Evolutionary conservation across 1,140 invertebrate genomes (phyloP), one percentile per base, ranked within the genome.

Genomic region (Lethocerus indicus): DNA sequence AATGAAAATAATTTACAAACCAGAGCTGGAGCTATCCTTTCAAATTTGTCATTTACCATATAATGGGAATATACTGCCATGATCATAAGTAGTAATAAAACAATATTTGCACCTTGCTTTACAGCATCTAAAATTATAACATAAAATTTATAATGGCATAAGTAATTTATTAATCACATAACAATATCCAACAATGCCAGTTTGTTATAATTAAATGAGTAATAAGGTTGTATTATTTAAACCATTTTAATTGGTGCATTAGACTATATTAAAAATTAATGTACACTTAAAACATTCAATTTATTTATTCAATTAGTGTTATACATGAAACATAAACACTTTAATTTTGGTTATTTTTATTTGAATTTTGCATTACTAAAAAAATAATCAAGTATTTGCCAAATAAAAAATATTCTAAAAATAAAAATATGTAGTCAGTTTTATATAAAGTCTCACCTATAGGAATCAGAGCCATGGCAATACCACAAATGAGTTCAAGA

Each of bases 61-160:
- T 83, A 83, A 63, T 95, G 90, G 2, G 88, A 90, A 66, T 95
- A 94, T 37, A 92, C 79, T 24, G 87, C 86, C 68, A 90, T 76
- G 32, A 89, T 60, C 74, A 89, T 93, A 21, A 93, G 63, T 20
- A 83, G 52, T 7, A 96, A 67, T 40, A 96, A 68, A 24, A 84
- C 74, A 1, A 83, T 67, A 64, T 95, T 96, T 3, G 87, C 85
- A 20, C 74, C 71, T 64, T 91, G 87, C 67, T 95, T 95, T 47
- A 92, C 64, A 66, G 81, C 81, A 65, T 87, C 90, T 91, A 67
- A 50, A 76, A 64, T 50, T 57, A 62, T 57, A 60, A 59, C 47
- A 54, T 39, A 50, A 36, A 28, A 41, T 41, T 4, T 18, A n/a
- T 18, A 9, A 32, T 24, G 21, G 16, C 28, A 18, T 37, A 35